Evolutionary conservation across 2,888 invertebrate genomes (phyloP), one percentile per base, ranked within the genome.

Genomic region (Apotomis turbidana): DNA sequence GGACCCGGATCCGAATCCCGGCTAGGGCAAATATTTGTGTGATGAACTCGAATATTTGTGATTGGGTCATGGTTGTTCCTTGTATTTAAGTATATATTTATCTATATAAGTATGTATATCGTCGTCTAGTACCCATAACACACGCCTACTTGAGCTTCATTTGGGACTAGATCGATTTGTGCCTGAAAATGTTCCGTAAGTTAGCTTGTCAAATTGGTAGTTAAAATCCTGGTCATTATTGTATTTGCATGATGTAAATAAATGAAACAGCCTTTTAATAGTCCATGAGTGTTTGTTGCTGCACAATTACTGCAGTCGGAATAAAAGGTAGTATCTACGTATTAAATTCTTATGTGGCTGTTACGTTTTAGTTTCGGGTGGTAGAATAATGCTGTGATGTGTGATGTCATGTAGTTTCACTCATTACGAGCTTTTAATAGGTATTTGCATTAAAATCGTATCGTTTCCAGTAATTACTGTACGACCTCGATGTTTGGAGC

Each of bases 221-320:
- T 27, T 60, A 44, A 58, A 41, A n/a, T 8, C 36, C 12, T 36
- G 8, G 27, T 51, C 63, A 58, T 64, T 62, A 57, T 51, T 49
- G 36, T 70, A 8, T 44, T 58, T 63, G 54, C 58, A 27, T 13
- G 13, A 51, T 58, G 63, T 58, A 58, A 64, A 55, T 69, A 57
- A 57, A 44, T 64, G 44, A 63, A 63, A 55, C 41, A 58, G 64
- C 49, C 64, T 52, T 62, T 70, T 61, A 61, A 63, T 70, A 51
- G 60, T n/a, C 57, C n/a, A 44, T 36, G 52, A 59, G 58, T 64
- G 52, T 70, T 70, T 70, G 58, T 27, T 58, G 57, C 36, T 44
- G 63, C 15, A n/a, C 63, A 51, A 70, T 41, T 15, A 58, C 38
- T 63, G 12, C 38, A n/a, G 52, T 38, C 15, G 13, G 63, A 15